phyloP scores from a whole-genome alignment of 2,888 invertebrate species.

The Callyntrura sp. region DNA sequence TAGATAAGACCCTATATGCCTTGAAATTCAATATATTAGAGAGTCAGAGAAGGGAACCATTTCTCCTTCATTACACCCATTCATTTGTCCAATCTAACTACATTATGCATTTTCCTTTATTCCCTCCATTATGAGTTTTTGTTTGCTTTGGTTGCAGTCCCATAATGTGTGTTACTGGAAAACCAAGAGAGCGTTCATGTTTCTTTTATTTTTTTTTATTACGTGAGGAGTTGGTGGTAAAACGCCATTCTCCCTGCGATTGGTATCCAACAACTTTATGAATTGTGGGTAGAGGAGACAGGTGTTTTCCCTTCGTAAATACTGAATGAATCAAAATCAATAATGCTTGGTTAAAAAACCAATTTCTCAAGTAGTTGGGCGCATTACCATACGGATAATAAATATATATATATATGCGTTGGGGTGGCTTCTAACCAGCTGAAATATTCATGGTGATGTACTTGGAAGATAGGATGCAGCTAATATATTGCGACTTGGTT shows the following conservation, averaged over 20 bases:
- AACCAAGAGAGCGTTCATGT: constrained; percentile 4
- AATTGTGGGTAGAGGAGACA: constrained; percentile 68
- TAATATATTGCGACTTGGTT: constrained; percentile 9
- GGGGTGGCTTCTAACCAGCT: constrained; percentile 4
- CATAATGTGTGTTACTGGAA: not conserved
- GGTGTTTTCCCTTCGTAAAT: constrained; percentile 80
- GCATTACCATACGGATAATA: not conserved
- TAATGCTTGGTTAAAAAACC: constrained; percentile 59
- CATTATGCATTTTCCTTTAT: not conserved
- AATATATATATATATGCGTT: no score
- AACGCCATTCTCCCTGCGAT: not conserved
- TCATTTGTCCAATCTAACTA: constrained; percentile 12
- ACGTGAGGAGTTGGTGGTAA: not conserved
- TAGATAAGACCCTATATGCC: not conserved
- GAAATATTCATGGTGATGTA: constrained; percentile 38
- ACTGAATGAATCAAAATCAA: constrained; percentile 76
- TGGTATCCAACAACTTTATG: constrained; percentile 38
- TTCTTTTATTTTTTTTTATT: no score
- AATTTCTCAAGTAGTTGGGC: constrained; percentile 39
- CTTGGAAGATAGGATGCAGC: no score
- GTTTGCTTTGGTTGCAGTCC: not conserved
- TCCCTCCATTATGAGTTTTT: not conserved
- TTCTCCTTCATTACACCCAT: not conserved
- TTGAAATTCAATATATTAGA: constrained; percentile 8
- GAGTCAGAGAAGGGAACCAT: not conserved